Conservation (phyloP, 2,888 invertebrate species). For the Heteromyza rotundicornis region DNA sequence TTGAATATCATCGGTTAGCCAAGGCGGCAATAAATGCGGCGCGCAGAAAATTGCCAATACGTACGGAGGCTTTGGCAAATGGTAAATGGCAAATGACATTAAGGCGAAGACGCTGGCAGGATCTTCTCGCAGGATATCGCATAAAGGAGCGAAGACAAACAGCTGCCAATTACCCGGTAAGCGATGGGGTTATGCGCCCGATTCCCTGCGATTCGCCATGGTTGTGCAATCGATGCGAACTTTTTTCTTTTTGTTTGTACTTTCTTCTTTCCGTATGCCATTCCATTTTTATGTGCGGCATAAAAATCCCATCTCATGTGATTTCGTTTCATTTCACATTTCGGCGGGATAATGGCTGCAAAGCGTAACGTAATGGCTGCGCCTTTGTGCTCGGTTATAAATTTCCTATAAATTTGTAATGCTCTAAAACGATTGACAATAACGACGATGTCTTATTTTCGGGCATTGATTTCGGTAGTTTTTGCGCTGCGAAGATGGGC, state of each 20-base stretch:
- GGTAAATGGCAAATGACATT: too few relatives aligned
- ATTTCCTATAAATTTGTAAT: conserved; percentile 43
- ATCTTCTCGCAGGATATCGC: neutral
- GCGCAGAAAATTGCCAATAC: neutral
- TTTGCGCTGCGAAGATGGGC: neutral
- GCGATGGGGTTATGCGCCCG: neutral
- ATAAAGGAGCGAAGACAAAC: neutral
- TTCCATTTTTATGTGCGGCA: neutral
- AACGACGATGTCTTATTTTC: neutral
- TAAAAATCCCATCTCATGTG: neutral
- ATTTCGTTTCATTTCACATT: too few relatives aligned
- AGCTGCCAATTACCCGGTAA: conserved; percentile 32
- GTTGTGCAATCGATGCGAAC: conserved; percentile 48
- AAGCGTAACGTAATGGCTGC: neutral
- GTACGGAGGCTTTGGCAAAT: neutral
- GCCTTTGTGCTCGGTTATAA: conserved; percentile 31
- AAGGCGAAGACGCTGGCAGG: neutral
- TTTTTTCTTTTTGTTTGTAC: conserved; percentile 10
- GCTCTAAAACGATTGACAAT: conserved; percentile 33
- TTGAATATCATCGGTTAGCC: conserved; percentile 34
- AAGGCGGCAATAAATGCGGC: conserved; percentile 19
- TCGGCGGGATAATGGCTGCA: neutral
- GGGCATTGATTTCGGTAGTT: neutral
- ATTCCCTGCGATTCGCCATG: conserved; percentile 48
- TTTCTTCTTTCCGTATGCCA: neutral